A percentile compares a stretch with the other conserved stretches of the same genome.
Conservation (phyloP, 2,888 invertebrate genomes). For the Nemapogon koenigi region DNA sequence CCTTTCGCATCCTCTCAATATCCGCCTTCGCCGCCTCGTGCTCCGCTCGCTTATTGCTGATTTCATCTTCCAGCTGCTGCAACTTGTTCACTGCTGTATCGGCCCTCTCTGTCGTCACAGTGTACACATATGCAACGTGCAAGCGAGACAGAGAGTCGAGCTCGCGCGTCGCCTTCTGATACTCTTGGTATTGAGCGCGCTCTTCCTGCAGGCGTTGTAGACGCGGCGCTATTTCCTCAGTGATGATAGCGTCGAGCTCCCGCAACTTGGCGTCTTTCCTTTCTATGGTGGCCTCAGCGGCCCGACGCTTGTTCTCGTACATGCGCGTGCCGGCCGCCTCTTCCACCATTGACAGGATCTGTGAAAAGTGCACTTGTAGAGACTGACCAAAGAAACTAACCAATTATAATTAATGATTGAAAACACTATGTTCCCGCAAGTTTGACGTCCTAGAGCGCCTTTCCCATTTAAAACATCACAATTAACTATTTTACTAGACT, state of each 20-base stretch:
- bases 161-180: conserved; percentile 84
- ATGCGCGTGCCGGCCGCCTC: conserved; percentile 98
- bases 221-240: conserved; percentile 91
- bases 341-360: conserved; percentile 96
- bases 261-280: conserved; percentile 91
- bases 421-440: too few species aligned
- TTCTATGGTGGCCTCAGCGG: conserved; percentile 84
- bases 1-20: neutral
- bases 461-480: too few species aligned
- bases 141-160: conserved; percentile 81
- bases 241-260: conserved; percentile 80
- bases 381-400: too few species aligned
- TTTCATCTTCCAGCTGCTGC: conserved; percentile 55
- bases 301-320: conserved; percentile 93
- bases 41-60: conserved; percentile 26
- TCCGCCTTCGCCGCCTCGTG: neutral
- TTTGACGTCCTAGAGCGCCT: too few species aligned
- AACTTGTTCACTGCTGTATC: conserved; percentile 57
- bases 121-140: conserved; percentile 75
- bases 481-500: too few species aligned
- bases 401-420: too few species aligned
- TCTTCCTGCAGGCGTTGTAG: conserved; percentile 86
- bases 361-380: conserved; percentile 5
- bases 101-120: conserved; percentile 37
- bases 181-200: conserved; percentile 83